A percentile compares a stretch with the other conserved stretches of the same genome.
Evolutionary conservation across 2,888 invertebrate genomes (phyloP).

Genomic region (Xestia rhomboidea): DNA sequence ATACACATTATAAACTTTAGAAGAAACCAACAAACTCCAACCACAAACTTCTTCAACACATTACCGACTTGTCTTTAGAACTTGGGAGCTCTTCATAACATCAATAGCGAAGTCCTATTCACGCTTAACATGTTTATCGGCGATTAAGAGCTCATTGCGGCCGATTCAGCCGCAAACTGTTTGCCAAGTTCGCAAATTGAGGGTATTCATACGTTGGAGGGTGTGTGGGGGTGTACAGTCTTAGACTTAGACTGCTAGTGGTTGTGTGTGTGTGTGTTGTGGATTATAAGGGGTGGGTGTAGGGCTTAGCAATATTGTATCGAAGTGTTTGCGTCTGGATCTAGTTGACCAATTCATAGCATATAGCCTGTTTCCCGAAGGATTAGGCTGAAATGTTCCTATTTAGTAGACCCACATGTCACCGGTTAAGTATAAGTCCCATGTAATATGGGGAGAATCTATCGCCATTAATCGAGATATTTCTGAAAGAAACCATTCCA

Average conservation of each 20-base stretch:
- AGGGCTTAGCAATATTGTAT: not conserved
- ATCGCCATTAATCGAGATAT: not conserved
- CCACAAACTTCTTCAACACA: constrained; percentile 25
- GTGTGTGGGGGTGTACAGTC: constrained; percentile 19
- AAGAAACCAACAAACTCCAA: constrained; percentile 2
- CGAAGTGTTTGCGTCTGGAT: not conserved
- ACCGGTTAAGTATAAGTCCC: not conserved
- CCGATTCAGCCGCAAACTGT: constrained; percentile 71
- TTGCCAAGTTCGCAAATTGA: constrained; percentile 75
- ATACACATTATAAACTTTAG: constrained; percentile 3
- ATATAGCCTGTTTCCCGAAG: not conserved
- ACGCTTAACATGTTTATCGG: constrained; percentile 62
- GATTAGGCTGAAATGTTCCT: not conserved
- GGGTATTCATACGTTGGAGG: constrained; percentile 69
- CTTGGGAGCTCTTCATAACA: constrained; percentile 47
- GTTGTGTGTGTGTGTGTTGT: constrained; percentile 16
- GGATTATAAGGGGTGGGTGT: constrained; percentile 19
- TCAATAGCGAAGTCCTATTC: constrained; percentile 41
- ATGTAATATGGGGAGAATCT: not conserved
- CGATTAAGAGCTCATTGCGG: constrained; percentile 71
- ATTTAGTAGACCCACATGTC: not conserved
- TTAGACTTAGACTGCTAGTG: constrained; percentile 1
- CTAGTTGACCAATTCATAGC: not conserved
- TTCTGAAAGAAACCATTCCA: not conserved
- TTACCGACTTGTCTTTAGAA: constrained; percentile 19